These are phyloP conservation scores for Metalampra italica DNA, from an alignment of 2,888 invertebrate species.

Conservation along the genomic window DNA sequence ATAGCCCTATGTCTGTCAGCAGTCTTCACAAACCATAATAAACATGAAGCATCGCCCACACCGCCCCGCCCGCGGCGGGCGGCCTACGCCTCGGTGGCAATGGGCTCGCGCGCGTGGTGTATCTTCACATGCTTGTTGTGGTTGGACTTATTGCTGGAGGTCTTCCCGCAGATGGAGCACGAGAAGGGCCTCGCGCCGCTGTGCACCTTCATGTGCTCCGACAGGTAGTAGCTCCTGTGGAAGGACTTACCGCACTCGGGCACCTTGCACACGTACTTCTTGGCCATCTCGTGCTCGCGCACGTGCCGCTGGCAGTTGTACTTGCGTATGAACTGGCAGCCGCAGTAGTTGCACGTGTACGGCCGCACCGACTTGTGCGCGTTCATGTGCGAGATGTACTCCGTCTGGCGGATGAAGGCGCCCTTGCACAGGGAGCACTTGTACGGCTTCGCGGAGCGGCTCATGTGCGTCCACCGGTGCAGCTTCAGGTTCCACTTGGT, in stretches of 20 bases:
- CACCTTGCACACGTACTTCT: conserved; percentile 85
- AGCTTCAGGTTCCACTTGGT: conserved; percentile 94
- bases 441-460: conserved; percentile 89
- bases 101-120: conserved; percentile 92
- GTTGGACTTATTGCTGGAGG: conserved; percentile 93
- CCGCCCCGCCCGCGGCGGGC: not conserved
- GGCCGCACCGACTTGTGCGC: conserved; percentile 90
- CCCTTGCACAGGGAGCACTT: conserved; percentile 91
- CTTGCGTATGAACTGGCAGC: conserved; percentile 92
- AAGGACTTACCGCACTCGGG: conserved; percentile 89
- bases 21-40: no score
- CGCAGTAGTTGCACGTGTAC: conserved; percentile 93
- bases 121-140: conserved; percentile 94
- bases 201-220: conserved; percentile 92
- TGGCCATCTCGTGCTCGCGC: conserved; percentile 87
- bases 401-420: conserved; percentile 89
- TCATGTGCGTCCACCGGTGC: conserved; percentile 93
- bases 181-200: conserved; percentile 89
- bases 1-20: no score
- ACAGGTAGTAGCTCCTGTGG: conserved; percentile 91
- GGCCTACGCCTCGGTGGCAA: conserved; percentile 86
- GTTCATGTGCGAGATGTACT: conserved; percentile 91
- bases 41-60: not conserved
- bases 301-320: conserved; percentile 93
- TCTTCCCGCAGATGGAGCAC: conserved; percentile 93